Evolutionary conservation across 1,140 invertebrate species (phyloP).

Genomic region (Drosophila pseudoobscura): DNA sequence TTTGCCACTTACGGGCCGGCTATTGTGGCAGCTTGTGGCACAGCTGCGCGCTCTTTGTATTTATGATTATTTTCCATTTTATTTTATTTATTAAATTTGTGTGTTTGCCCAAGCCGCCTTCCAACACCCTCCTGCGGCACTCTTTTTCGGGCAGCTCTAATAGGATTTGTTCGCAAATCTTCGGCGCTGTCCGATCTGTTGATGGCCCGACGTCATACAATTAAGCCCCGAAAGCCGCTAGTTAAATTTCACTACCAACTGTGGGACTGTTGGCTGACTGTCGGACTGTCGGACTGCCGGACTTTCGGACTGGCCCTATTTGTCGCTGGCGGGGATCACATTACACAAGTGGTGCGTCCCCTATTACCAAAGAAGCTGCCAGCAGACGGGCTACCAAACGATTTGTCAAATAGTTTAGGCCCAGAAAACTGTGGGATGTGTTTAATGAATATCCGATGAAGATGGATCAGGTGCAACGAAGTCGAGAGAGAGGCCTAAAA

Average conservation of each 20-base stretch:
- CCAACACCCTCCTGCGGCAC: neutral
- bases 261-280: neutral
- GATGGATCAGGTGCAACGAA: slow-evolving; percentile 24
- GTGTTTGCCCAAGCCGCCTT: slow-evolving; percentile 48
- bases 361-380: slow-evolving; percentile 52
- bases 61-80: slow-evolving; percentile 68
- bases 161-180: slow-evolving; percentile 63
- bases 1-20: slow-evolving; percentile 65
- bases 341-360: slow-evolving; percentile 30
- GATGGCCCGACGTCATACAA: slow-evolving; percentile 39
- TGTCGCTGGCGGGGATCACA: slow-evolving; percentile 33
- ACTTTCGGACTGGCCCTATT: slow-evolving; percentile 15
- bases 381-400: slow-evolving; percentile 41
- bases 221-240: slow-evolving; percentile 32
- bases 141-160: slow-evolving; percentile 61
- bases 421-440: slow-evolving; percentile 14
- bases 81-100: slow-evolving; percentile 73
- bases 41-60: slow-evolving; percentile 74
- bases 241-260: slow-evolving; percentile 25
- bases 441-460: slow-evolving; percentile 2
- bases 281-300: neutral
- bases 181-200: slow-evolving; percentile 51
- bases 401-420: slow-evolving; percentile 53
- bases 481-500: neutral
- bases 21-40: slow-evolving; percentile 58